A percentile compares a stretch with the other conserved stretches of the same genome.
Conservation (phyloP, 2,113 vertebrate genomes). For the Notechis scutatus region DNA sequence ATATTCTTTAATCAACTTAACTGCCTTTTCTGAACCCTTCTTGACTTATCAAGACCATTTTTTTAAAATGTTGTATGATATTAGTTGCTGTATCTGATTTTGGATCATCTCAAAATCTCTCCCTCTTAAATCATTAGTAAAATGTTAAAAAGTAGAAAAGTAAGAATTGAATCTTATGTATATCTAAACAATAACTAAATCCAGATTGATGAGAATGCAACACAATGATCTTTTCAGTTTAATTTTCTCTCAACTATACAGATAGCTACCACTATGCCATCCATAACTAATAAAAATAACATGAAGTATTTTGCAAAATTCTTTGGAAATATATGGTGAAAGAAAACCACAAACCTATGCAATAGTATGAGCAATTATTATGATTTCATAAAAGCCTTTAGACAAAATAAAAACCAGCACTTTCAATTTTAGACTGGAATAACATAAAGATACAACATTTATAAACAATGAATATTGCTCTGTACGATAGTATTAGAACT, state of each 20-base stretch:
- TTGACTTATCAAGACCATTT: not conserved
- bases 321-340: not conserved
- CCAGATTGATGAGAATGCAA: not conserved
- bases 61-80: not conserved
- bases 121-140: not conserved
- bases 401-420: not conserved
- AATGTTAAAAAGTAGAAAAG: not conserved
- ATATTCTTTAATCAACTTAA: not conserved
- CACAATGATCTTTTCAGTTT: not conserved
- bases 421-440: not conserved
- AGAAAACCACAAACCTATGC: not conserved
- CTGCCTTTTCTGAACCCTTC: not conserved
- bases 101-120: not conserved
- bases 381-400: not conserved
- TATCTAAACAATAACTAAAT: not conserved
- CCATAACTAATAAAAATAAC: not conserved
- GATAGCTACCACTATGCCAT: not conserved
- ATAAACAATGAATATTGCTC: not conserved
- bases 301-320: not conserved
- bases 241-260: not conserved
- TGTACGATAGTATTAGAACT: constrained; percentile 55
- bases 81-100: not conserved
- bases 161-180: not conserved
- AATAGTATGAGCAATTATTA: not conserved
- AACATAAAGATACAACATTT: not conserved